A percentile compares a stretch with the other conserved stretches of the same genome.
These are phyloP conservation scores for Nematopogon swammerdamellus DNA, from an alignment of 2,888 invertebrate species.

Conservation along the genomic window DNA sequence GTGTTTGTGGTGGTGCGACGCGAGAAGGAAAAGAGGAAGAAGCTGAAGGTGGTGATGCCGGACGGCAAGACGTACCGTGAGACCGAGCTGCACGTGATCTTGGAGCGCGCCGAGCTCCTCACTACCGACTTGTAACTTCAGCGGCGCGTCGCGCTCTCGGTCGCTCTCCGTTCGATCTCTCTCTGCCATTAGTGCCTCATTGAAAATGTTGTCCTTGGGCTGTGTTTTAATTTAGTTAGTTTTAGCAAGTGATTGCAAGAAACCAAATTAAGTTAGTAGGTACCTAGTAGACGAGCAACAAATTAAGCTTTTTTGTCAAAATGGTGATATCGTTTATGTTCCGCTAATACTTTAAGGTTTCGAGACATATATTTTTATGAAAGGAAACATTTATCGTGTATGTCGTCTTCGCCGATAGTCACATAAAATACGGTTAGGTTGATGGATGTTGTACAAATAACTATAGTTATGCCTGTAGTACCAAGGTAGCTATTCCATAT, in stretches of 20 bases:
- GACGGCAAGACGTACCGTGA: conserved; percentile 80
- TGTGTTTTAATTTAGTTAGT: not conserved
- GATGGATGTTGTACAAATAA: too few species aligned
- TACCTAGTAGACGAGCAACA: too few species aligned
- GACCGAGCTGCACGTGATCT: conserved; percentile 82
- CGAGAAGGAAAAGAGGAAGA: conserved; percentile 55
- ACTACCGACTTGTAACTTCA: conserved; percentile 68
- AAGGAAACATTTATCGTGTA: too few species aligned
- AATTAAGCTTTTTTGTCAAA: too few species aligned
- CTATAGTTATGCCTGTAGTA: too few species aligned
- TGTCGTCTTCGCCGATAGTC: too few species aligned
- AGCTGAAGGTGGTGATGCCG: conserved; percentile 71
- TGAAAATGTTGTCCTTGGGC: not conserved
- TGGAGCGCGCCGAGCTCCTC: conserved; percentile 78
- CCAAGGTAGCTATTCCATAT: too few species aligned
- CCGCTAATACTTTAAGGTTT: too few species aligned
- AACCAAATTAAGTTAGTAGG: not conserved
- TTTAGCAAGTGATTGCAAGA: not conserved
- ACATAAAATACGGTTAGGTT: too few species aligned
- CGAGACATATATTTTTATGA: too few species aligned
- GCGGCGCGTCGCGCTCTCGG: not conserved
- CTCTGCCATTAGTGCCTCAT: too few species aligned
- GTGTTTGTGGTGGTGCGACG: conserved; percentile 41
- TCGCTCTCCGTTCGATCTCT: not conserved
- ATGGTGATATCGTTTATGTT: too few species aligned